These are phyloP conservation scores for Pseudomyrmex dendroicus DNA, from an alignment of 1,140 invertebrate species.

Conservation along the genomic window DNA sequence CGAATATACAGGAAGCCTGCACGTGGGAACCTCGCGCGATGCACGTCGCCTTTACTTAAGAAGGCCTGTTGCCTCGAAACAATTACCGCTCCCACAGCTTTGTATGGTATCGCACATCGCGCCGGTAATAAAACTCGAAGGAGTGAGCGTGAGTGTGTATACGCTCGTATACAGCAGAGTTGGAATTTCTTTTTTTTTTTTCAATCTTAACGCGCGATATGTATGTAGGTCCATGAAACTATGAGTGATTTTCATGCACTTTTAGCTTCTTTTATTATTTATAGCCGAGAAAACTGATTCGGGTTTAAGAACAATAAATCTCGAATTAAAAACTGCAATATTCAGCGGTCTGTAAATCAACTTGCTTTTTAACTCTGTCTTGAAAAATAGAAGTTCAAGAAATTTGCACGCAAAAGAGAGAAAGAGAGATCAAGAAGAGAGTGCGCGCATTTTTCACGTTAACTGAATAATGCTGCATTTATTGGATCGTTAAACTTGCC, in stretches of 20 bases:
- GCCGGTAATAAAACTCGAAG: slow-evolving; percentile 11
- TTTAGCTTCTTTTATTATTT: too few species aligned
- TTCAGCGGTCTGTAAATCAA: slow-evolving; percentile 30
- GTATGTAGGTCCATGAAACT: too few species aligned
- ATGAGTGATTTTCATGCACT: neutral
- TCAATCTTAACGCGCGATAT: neutral
- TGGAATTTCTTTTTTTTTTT: neutral
- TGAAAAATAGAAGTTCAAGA: slow-evolving; percentile 20
- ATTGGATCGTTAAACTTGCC: slow-evolving; percentile 47
- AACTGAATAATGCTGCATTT: slow-evolving; percentile 69
- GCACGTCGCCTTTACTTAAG: slow-evolving; percentile 59
- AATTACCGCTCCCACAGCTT: slow-evolving; percentile 62
- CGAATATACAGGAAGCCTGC: slow-evolving; percentile 71
- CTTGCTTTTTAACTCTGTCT: neutral
- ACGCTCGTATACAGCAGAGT: neutral
- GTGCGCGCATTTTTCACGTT: slow-evolving; percentile 60
- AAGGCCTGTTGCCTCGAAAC: slow-evolving; percentile 62
- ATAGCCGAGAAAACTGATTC: neutral
- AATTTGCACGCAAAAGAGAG: neutral
- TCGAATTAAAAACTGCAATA: slow-evolving; percentile 27
- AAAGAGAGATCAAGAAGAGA: neutral
- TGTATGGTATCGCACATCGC: slow-evolving; percentile 30
- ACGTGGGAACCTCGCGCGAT: slow-evolving; percentile 65
- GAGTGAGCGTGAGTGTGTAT: neutral
- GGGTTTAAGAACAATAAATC: neutral